Evolutionary conservation across 2,113 vertebrate genomes (phyloP).

Genomic region (Eira barbara): DNA sequence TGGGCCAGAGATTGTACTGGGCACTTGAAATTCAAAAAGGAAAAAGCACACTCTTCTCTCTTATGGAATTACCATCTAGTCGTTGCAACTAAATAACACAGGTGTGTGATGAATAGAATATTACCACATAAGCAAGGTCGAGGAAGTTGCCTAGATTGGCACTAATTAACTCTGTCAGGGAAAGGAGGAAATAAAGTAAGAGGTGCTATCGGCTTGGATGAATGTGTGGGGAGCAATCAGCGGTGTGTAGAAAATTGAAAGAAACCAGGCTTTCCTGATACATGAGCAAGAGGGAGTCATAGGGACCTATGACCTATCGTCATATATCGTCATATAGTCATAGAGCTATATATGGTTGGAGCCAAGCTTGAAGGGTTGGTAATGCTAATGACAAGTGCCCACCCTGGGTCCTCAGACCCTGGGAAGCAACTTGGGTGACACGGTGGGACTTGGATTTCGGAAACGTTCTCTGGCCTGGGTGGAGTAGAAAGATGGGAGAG

Average conservation of each 20-base stretch:
- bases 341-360: too few species aligned
- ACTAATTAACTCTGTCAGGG: neutral
- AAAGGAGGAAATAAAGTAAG: neutral
- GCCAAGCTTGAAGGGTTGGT: neutral
- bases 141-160: neutral
- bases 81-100: neutral
- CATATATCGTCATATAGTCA: too few species aligned
- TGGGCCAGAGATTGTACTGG: neutral
- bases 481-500: neutral
- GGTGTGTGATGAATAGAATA: neutral
- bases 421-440: neutral
- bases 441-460: fast-evolving
- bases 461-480: neutral
- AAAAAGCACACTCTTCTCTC: neutral
- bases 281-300: neutral
- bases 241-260: neutral
- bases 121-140: neutral
- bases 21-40: neutral
- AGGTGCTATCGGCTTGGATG: neutral
- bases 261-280: neutral
- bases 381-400: fast-evolving
- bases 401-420: neutral
- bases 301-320: neutral
- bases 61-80: neutral
- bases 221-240: neutral